Evolutionary conservation across 1,140 invertebrate species (phyloP).

Genomic region (Brachionus plicatilis): DNA sequence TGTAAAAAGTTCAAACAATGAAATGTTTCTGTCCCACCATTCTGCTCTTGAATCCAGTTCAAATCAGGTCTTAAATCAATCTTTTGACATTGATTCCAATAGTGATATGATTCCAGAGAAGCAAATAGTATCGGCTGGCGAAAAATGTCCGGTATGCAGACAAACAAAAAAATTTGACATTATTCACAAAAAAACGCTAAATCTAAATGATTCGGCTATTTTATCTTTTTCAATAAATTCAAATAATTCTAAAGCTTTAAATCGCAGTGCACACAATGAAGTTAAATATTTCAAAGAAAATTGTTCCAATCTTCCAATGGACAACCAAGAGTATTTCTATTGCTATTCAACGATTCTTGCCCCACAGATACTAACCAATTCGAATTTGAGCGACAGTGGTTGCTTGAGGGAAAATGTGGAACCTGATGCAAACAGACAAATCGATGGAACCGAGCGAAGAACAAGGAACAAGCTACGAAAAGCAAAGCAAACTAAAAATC

Average conservation of each 20-base stretch:
- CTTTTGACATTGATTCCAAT: background rate
- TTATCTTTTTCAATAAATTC: conserved; percentile 12
- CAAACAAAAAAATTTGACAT: conserved; percentile 2
- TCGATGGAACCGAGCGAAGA: background rate
- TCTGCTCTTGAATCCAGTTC: background rate
- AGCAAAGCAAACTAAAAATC: background rate
- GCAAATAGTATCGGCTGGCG: background rate
- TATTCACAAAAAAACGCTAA: background rate
- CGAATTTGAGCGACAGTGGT: background rate
- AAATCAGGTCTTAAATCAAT: background rate
- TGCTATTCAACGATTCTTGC: background rate
- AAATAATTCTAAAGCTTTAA: background rate
- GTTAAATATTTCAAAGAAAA: background rate
- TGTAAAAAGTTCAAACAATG: background rate
- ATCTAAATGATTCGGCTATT: background rate
- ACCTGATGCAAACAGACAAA: background rate
- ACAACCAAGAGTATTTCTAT: conserved; percentile 16
- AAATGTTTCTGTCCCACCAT: background rate
- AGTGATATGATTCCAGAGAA: background rate
- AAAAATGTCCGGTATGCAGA: background rate
- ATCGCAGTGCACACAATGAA: background rate
- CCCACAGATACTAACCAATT: background rate
- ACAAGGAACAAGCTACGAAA: background rate
- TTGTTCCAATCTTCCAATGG: background rate
- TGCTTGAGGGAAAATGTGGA: background rate